Evolutionary conservation across 2,888 invertebrate species (phyloP).

Genomic region (Orthosia gracilis): DNA sequence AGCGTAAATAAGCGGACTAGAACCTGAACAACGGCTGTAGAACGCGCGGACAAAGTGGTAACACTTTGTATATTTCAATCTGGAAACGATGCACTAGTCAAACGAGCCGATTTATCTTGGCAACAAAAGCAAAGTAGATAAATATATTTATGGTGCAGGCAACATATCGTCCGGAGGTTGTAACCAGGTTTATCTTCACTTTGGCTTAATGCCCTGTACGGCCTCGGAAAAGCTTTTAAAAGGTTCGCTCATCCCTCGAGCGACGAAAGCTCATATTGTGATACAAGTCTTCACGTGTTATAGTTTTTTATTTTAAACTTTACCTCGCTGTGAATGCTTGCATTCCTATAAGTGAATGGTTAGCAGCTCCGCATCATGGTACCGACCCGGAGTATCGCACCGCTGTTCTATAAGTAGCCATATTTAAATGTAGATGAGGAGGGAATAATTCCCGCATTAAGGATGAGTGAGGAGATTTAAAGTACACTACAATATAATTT

Average conservation of each 20-base stretch:
- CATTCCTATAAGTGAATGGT: conserved; percentile 65
- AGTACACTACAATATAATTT: conserved; percentile 39
- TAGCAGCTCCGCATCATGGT: conserved; percentile 60
- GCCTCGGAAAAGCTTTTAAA: conserved; percentile 87
- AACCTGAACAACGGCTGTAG: conserved; percentile 64
- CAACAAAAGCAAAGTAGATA: conserved; percentile 87
- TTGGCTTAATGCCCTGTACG: conserved; percentile 82
- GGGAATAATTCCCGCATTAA: conserved; percentile 65
- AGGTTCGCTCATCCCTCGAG: conserved; percentile 83
- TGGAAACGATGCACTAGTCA: conserved; percentile 81
- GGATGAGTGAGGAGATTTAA: conserved; percentile 51
- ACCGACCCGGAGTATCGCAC: conserved; percentile 57
- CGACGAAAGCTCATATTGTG: conserved; percentile 77
- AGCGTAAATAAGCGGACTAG: conserved; percentile 62
- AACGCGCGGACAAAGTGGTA: conserved; percentile 76
- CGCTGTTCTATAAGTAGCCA: conserved; percentile 61
- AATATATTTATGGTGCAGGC: conserved; percentile 84
- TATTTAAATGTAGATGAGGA: conserved; percentile 59
- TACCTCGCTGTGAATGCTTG: conserved; percentile 63
- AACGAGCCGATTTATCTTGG: conserved; percentile 84
- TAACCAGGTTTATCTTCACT: conserved; percentile 84
- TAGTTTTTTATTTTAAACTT: conserved; percentile 68
- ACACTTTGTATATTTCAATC: conserved; percentile 80
- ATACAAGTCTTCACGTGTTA: conserved; percentile 70
- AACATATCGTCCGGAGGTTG: conserved; percentile 82